phyloP scores from a whole-genome alignment of 2,113 vertebrate genomes.

The Eulemur macaco region DNA sequence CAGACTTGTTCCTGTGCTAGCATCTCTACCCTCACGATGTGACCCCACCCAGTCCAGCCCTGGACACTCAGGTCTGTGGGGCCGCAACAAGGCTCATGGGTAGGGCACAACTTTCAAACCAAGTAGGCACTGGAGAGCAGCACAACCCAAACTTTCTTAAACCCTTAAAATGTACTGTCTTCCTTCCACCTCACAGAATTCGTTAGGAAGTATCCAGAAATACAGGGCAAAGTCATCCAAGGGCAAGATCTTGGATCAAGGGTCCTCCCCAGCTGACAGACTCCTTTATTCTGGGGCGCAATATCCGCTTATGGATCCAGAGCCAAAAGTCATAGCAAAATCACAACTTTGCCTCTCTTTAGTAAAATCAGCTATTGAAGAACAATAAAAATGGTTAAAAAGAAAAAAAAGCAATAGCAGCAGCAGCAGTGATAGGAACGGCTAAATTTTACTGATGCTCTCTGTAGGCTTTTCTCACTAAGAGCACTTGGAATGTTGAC shows the following conservation, averaged over 20 bases:
- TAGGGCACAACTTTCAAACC: not conserved
- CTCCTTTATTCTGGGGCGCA: not conserved
- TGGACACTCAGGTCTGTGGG: not conserved
- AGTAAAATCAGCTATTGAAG: not conserved
- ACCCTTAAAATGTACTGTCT: not conserved
- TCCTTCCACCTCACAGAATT: not conserved
- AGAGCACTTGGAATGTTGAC: not conserved
- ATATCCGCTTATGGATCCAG: not conserved
- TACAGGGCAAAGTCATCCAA: not conserved
- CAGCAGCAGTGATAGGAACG: not conserved
- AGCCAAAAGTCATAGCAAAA: not conserved
- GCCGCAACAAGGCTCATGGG: no score
- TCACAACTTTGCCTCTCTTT: not conserved
- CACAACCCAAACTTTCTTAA: not conserved
- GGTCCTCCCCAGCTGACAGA: not conserved
- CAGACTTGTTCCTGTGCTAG: not conserved
- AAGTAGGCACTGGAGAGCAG: not conserved
- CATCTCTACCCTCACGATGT: not conserved
- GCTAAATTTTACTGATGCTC: not conserved
- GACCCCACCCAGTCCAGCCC: not conserved
- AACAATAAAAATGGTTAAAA: not conserved
- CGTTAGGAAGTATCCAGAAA: not conserved
- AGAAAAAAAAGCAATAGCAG: not conserved
- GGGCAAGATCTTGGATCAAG: not conserved
- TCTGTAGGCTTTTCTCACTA: not conserved